Evolutionary conservation across 1,140 invertebrate species (phyloP).

Genomic region (Delia radicum): DNA sequence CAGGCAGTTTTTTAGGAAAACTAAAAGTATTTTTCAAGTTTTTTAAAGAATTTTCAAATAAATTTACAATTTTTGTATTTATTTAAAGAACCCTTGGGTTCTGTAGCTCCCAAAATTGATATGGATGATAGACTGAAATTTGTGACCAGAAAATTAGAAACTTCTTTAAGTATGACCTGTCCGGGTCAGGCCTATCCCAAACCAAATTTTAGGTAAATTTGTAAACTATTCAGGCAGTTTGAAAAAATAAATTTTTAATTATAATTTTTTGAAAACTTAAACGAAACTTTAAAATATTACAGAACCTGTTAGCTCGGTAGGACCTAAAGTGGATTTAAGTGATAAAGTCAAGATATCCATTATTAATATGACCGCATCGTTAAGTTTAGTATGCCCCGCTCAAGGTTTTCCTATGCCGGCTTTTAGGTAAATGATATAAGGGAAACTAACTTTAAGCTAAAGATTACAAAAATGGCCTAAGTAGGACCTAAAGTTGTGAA

Average conservation of each 20-base stretch:
- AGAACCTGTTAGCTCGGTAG: conserved; percentile 71
- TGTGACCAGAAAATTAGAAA: conserved; percentile 48
- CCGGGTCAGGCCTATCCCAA: conserved; percentile 66
- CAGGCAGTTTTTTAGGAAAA: not conserved
- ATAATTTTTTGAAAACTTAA: not conserved
- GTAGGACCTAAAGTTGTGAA: no score
- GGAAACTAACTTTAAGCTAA: no score
- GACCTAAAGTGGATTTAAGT: conserved; percentile 62
- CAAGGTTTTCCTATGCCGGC: conserved; percentile 64
- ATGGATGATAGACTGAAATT: conserved; percentile 50
- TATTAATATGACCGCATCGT: conserved; percentile 51
- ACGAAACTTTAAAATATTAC: conserved; percentile 28
- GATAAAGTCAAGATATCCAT: conserved; percentile 45
- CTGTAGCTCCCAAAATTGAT: conserved; percentile 65
- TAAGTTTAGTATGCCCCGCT: conserved; percentile 66
- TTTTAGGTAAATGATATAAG: conserved; percentile 59
- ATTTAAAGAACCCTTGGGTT: conserved; percentile 68
- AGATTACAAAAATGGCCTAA: no score
- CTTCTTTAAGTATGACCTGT: conserved; percentile 58
- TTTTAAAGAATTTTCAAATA: no score
- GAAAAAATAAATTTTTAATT: not conserved
- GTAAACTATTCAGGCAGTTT: conserved; percentile 12
- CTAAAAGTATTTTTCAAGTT: not conserved
- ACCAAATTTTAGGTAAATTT: conserved; percentile 59
- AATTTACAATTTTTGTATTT: not conserved